Conservation (phyloP, 2,113 vertebrate genomes). For the Tiliqua scincoides region DNA sequence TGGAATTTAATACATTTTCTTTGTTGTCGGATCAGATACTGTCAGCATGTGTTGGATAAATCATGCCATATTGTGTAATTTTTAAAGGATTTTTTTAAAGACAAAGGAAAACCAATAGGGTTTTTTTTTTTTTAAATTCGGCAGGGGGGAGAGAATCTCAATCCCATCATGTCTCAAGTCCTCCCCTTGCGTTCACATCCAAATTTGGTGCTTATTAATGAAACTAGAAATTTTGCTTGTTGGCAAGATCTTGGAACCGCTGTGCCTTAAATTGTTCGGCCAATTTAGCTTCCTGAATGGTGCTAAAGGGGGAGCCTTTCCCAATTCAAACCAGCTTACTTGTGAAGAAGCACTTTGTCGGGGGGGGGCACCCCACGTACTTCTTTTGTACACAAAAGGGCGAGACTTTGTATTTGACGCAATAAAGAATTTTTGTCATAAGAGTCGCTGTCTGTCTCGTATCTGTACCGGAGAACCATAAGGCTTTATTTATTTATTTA, state of each 20-base stretch:
- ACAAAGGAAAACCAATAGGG: too few relatives aligned
- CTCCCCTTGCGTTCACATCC: not conserved
- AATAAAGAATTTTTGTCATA: slow-evolving; percentile 58
- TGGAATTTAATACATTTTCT: not conserved
- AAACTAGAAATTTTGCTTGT: accelerated
- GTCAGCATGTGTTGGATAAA: accelerated
- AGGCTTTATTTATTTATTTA: too few relatives aligned
- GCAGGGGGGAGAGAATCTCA: accelerated
- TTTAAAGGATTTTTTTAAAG: not conserved
- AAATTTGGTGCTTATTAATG: too few relatives aligned
- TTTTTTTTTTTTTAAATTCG: too few relatives aligned
- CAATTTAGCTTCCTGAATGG: slow-evolving; percentile 6
- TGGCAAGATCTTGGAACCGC: not conserved
- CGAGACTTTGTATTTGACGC: slow-evolving; percentile 42
- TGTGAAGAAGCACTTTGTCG: slow-evolving; percentile 53
- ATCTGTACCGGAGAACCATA: too few relatives aligned
- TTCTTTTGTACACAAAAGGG: slow-evolving; percentile 46
- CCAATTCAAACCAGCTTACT: not conserved
- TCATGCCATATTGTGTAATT: too few relatives aligned
- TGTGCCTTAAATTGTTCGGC: slow-evolving; percentile 38
- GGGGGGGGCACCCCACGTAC: slow-evolving; percentile 8
- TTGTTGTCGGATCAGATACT: not conserved
- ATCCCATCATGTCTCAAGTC: not conserved
- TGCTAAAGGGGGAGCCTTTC: slow-evolving; percentile 33
- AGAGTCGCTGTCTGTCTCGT: not conserved